Evolutionary conservation across 2,888 invertebrate species (phyloP).

Genomic region (Drosophila paracracens): DNA sequence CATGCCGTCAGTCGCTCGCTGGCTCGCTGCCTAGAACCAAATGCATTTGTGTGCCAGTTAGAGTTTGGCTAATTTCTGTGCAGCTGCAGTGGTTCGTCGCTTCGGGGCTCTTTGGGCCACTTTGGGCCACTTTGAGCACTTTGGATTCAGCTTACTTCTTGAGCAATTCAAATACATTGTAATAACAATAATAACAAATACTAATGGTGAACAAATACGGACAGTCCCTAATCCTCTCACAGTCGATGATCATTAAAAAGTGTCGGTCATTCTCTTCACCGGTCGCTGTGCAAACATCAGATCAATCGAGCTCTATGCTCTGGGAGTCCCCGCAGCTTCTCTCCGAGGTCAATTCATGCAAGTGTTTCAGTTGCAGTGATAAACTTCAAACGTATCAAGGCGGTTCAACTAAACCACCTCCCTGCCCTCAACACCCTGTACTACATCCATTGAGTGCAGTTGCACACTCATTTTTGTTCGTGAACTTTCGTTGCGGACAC

Average conservation of each 20-base stretch:
- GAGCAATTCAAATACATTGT: conserved; percentile 83
- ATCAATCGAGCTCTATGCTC: neutral
- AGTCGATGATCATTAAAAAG: conserved; percentile 70
- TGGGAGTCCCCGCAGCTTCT: conserved; percentile 1
- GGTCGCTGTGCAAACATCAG: conserved; percentile 26
- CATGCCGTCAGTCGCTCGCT: conserved; percentile 37
- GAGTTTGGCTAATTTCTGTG: conserved; percentile 82
- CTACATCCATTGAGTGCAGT: neutral
- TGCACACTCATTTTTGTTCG: conserved; percentile 30
- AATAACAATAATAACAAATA: conserved; percentile 83
- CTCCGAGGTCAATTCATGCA: conserved; percentile 23
- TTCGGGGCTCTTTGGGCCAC: conserved; percentile 42
- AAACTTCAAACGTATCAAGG: conserved; percentile 25
- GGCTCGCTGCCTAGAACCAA: conserved; percentile 64
- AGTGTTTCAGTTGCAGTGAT: conserved; percentile 43
- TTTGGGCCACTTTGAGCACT: conserved; percentile 57
- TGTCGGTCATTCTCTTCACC: conserved; percentile 67
- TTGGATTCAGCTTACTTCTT: conserved; percentile 58
- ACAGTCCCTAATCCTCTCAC: conserved; percentile 53
- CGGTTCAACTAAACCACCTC: neutral
- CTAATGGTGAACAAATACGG: conserved; percentile 82
- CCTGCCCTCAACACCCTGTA: neutral
- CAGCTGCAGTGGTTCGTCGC: conserved; percentile 56
- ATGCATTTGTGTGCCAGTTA: conserved; percentile 79
- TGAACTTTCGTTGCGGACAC: conserved; percentile 42